Evolutionary conservation across 2,113 vertebrate species (phyloP).

Genomic region (Lophius piscatorius): DNA sequence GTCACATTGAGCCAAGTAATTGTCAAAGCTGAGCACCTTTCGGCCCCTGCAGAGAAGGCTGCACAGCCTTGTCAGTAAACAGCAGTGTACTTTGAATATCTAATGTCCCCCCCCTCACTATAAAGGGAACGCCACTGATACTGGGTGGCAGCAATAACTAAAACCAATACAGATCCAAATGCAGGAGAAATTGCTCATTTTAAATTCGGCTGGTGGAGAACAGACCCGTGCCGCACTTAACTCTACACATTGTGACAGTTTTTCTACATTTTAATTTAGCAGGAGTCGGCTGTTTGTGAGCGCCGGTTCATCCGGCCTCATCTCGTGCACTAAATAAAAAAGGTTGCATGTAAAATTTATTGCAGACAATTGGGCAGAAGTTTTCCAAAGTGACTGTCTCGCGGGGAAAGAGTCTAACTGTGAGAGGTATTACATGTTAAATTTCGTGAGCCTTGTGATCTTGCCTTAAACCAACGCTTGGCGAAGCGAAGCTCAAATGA

Average conservation of each 20-base stretch:
- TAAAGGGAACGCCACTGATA: constrained; percentile 52
- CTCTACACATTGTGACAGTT: constrained; percentile 41
- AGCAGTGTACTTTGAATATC: constrained; percentile 68
- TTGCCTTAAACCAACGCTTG: constrained; percentile 45
- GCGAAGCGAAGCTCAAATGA: constrained; percentile 47
- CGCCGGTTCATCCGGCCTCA: neutral
- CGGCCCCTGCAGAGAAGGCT: constrained; percentile 61
- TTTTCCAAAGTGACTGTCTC: constrained; percentile 22
- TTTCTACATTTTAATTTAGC: constrained; percentile 55
- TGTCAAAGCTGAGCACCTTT: constrained; percentile 75
- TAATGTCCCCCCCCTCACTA: constrained; percentile 52
- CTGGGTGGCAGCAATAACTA: constrained; percentile 51
- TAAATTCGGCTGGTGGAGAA: constrained; percentile 42
- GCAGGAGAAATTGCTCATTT: constrained; percentile 47
- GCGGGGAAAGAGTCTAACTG: constrained; percentile 11
- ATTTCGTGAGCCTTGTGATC: constrained; percentile 48
- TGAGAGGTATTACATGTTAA: constrained; percentile 14
- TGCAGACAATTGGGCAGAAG: constrained; percentile 15
- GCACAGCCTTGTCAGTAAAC: constrained; percentile 65
- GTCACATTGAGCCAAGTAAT: constrained; percentile 75
- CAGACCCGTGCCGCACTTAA: constrained; percentile 15
- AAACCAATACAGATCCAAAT: constrained; percentile 46
- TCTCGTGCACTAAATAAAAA: neutral
- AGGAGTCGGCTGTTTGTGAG: constrained; percentile 34
- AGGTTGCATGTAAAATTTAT: constrained; percentile 11